phyloP scores from a whole-genome alignment of 2,113 vertebrate genomes.

The Antennarius striatus region DNA sequence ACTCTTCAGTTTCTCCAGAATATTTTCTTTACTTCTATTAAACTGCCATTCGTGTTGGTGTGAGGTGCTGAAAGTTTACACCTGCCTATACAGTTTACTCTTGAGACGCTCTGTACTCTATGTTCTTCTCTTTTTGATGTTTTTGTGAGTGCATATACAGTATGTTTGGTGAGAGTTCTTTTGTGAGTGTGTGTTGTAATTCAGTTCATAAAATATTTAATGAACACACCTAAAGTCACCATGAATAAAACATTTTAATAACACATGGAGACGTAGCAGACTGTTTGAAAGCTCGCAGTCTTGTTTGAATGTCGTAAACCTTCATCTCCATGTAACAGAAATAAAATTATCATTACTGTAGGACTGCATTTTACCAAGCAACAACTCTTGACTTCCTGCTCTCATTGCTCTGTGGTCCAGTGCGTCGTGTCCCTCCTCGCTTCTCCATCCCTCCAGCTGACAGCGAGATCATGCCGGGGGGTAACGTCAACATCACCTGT shows the following conservation, averaged over 20 bases:
- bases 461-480: slow-evolving; percentile 98
- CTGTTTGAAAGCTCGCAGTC: slow-evolving; percentile 45
- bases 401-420: slow-evolving; percentile 78
- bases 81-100: slow-evolving; percentile 26
- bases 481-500: slow-evolving; percentile 97
- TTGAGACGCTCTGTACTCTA: slow-evolving; percentile 30
- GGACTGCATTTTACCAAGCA: too few species aligned
- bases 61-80: slow-evolving; percentile 36
- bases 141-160: slow-evolving; percentile 33
- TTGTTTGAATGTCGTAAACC: slow-evolving; percentile 46
- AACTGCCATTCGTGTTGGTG: slow-evolving; percentile 54
- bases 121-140: slow-evolving; percentile 13
- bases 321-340: slow-evolving; percentile 29
- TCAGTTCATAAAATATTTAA: slow-evolving; percentile 66
- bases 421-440: slow-evolving; percentile 94
- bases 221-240: slow-evolving; percentile 51
- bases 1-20: slow-evolving; percentile 77
- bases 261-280: slow-evolving; percentile 44
- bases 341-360: neutral
- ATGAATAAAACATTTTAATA: slow-evolving; percentile 71
- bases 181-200: slow-evolving; percentile 49
- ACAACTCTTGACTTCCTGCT: slow-evolving; percentile 40
- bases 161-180: slow-evolving; percentile 44
- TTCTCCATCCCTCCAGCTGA: slow-evolving; percentile 98
- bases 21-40: slow-evolving; percentile 79